These are phyloP conservation scores for Mantis religiosa DNA, from an alignment of 2,888 invertebrate species.

Conservation along the genomic window DNA sequence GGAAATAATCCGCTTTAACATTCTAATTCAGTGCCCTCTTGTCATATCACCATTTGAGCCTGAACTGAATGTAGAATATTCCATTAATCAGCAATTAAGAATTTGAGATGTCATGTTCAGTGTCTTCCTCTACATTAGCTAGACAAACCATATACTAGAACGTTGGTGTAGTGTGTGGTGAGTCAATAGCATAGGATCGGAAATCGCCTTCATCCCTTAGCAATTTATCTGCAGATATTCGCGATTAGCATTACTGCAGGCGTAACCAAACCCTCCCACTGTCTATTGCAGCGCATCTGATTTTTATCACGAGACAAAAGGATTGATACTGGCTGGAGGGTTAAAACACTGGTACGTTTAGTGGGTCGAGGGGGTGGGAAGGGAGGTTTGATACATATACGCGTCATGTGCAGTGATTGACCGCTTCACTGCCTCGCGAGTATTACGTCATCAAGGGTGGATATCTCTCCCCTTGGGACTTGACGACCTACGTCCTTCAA, in stretches of 20 bases:
- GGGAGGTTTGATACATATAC: constrained; percentile 4
- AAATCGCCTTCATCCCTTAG: not conserved
- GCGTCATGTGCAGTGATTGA: constrained; percentile 26
- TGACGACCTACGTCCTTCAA: not conserved
- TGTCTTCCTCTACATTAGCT: no score
- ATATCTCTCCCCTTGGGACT: not conserved
- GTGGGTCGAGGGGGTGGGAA: not conserved
- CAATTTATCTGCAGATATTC: not conserved
- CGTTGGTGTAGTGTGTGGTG: not conserved
- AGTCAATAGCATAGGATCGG: not conserved
- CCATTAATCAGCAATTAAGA: no score
- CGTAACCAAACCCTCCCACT: not conserved
- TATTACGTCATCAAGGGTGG: constrained; percentile 2
- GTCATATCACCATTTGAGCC: no score
- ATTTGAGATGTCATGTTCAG: no score
- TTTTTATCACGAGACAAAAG: not conserved
- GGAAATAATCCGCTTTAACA: no score
- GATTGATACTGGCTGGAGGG: not conserved
- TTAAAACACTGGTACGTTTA: not conserved
- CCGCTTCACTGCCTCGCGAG: constrained; percentile 13
- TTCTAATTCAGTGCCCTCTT: no score
- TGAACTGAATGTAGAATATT: no score
- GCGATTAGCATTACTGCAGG: not conserved
- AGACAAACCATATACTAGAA: not conserved
- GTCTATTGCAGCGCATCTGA: not conserved